These are phyloP conservation scores for Dromococcyx pavoninus DNA, from an alignment of 2,797 vertebrate species.

Conservation along the genomic window DNA sequence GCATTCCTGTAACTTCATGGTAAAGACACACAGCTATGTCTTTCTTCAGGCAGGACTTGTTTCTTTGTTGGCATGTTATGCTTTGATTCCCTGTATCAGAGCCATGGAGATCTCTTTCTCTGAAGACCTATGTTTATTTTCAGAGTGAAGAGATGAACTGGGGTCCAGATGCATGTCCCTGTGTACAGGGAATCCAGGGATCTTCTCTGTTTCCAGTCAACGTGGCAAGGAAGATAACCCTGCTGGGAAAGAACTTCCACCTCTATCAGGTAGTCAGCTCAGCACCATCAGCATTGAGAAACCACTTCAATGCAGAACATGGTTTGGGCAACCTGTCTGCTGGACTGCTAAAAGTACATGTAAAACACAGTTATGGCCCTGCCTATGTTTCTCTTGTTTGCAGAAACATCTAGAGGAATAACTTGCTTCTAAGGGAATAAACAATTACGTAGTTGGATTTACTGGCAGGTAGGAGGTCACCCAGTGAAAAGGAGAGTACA, in stretches of 20 bases:
- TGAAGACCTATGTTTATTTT: background rate
- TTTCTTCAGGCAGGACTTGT: background rate
- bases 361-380: background rate
- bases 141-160: constrained; percentile 82
- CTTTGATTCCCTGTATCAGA: background rate
- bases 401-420: background rate
- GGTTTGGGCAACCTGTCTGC: background rate
- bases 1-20: background rate
- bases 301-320: background rate
- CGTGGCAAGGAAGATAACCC: constrained; percentile 85
- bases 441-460: background rate
- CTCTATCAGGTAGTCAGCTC: constrained; percentile 85
- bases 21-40: background rate
- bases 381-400: background rate
- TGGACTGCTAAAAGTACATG: background rate
- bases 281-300: background rate
- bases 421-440: background rate
- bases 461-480: background rate
- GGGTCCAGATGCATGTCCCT: constrained; percentile 90
- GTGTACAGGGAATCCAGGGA: constrained; percentile 89
- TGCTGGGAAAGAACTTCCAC: constrained; percentile 89
- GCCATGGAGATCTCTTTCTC: background rate
- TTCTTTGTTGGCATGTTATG: background rate
- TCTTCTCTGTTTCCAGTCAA: constrained; percentile 87
- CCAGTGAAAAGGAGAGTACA: background rate